A percentile compares a stretch with the other conserved stretches of the same genome.
These are phyloP conservation scores for Microcebus ravelobensis DNA, from an alignment of 2,113 vertebrate species.

Conservation along the genomic window DNA sequence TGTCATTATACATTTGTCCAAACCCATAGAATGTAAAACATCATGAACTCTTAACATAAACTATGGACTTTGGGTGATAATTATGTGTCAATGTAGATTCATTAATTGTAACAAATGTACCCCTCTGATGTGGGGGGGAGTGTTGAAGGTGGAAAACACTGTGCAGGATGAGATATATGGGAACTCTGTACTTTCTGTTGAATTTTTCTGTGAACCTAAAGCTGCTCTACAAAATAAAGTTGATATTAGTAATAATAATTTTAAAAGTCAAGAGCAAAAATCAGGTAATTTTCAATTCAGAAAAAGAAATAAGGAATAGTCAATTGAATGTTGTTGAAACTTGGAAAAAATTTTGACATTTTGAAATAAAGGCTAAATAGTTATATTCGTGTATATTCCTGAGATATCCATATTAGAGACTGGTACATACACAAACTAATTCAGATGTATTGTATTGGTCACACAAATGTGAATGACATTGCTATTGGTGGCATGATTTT, in stretches of 20 bases:
- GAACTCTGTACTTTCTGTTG: not conserved
- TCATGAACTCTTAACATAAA: not conserved
- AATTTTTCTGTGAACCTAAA: constrained; percentile 12
- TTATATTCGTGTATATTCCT: not conserved
- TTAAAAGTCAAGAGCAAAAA: not conserved
- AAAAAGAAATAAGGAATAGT: constrained; percentile 19
- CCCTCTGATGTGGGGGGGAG: not conserved
- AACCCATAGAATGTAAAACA: not conserved
- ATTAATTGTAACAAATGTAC: not conserved
- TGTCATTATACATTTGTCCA: constrained; percentile 15
- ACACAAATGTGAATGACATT: not conserved
- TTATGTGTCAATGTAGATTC: not conserved
- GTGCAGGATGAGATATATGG: not conserved
- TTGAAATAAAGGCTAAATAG: not conserved
- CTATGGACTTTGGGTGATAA: not conserved
- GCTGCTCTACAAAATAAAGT: constrained; percentile 21
- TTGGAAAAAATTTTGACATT: not conserved
- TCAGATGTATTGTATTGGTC: not conserved
- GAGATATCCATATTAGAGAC: not conserved
- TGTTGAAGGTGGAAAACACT: not conserved
- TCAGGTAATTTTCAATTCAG: not conserved
- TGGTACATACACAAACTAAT: not conserved
- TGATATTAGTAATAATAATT: not conserved
- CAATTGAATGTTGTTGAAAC: not conserved
- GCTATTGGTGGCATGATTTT: not conserved